Conservation (phyloP, 2,113 vertebrate genomes). For the Lampris incognitus region DNA sequence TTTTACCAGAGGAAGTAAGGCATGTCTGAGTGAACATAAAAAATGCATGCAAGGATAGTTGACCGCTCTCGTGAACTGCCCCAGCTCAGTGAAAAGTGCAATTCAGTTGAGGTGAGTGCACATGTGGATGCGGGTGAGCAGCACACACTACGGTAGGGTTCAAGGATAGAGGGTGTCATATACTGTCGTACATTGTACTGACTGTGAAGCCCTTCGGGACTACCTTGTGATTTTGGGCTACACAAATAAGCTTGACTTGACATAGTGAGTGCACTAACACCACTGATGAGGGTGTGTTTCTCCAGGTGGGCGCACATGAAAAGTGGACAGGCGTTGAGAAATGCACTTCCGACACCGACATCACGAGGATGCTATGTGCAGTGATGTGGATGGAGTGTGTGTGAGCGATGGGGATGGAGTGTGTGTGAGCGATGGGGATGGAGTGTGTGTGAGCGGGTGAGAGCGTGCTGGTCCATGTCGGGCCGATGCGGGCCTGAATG, state of each 20-base stretch:
- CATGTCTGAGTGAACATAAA: constrained; percentile 1
- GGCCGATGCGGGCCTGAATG: neutral
- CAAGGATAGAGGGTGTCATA: too few relatives aligned
- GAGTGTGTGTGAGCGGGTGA: neutral
- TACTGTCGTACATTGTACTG: too few relatives aligned
- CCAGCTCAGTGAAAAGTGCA: neutral
- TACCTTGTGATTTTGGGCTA: too few relatives aligned
- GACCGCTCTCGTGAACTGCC: neutral
- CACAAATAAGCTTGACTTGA: too few relatives aligned
- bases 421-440: too few relatives aligned
- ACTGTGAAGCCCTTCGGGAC: too few relatives aligned
- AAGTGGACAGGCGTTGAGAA: neutral
- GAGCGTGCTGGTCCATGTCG: neutral
- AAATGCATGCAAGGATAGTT: neutral
- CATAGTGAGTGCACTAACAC: neutral
- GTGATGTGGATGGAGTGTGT: neutral
- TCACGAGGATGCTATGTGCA: neutral
- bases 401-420: too few relatives aligned
- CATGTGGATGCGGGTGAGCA: neutral
- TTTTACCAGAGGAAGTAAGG: neutral
- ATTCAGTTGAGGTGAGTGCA: neutral
- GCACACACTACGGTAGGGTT: neutral
- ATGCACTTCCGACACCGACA: neutral
- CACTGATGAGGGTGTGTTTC: neutral
- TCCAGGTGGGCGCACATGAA: constrained; percentile 1